Conservation (phyloP, 1,140 invertebrate genomes). For the Drosophila fuyamai region DNA sequence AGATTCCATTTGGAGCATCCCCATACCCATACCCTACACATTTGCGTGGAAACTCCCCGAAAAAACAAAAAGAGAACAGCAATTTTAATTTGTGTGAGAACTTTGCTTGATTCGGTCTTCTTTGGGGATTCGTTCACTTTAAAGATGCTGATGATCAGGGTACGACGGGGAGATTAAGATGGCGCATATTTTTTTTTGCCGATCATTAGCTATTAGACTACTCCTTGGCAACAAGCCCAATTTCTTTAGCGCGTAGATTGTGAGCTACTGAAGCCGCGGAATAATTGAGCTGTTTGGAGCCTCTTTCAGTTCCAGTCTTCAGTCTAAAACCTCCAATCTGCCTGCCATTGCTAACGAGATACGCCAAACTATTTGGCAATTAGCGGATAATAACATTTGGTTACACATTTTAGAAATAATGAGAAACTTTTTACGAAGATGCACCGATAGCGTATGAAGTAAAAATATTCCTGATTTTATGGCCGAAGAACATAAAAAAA, state of each 20-base stretch:
- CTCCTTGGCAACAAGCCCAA: conserved; percentile 59
- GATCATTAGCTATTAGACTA: conserved; percentile 72
- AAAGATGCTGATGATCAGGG: conserved; percentile 11
- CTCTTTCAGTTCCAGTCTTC: conserved; percentile 18
- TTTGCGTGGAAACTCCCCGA: conserved; percentile 36
- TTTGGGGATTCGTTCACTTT: conserved; percentile 16
- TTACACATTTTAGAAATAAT: conserved; percentile 31
- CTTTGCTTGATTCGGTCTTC: conserved; percentile 30
- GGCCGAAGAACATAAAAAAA: background rate
- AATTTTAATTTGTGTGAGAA: conserved; percentile 81
- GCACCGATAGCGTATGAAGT: background rate
- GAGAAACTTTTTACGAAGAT: conserved; percentile 12
- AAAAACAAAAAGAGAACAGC: conserved; percentile 18
- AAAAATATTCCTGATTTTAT: background rate
- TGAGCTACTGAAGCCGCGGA: conserved; percentile 17
- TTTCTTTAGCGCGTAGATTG: conserved; percentile 8
- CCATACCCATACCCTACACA: conserved; percentile 35
- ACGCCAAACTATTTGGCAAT: conserved; percentile 53
- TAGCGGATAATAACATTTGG: conserved; percentile 45
- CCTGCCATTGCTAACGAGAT: conserved; percentile 40
- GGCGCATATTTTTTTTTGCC: conserved; percentile 67
- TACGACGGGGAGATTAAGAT: conserved; percentile 63
- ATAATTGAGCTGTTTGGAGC: conserved; percentile 44
- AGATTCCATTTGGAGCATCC: conserved; percentile 39
- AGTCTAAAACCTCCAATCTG: conserved; percentile 20